phyloP scores from a whole-genome alignment of 2,888 invertebrate genomes.

The Apeira syringaria region DNA sequence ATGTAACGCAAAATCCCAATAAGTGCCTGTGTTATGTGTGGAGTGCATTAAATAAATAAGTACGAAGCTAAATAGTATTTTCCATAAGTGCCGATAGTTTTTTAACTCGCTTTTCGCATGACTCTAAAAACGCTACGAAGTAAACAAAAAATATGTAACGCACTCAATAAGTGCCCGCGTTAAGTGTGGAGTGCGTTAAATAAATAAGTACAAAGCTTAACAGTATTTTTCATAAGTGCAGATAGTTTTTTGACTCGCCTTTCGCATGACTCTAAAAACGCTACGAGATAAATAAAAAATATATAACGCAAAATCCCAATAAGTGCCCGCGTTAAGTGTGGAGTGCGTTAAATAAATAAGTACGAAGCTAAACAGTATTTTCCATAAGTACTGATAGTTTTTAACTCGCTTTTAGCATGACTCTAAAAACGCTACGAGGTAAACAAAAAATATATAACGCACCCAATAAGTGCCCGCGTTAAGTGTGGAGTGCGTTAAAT shows the following conservation, averaged over 20 bases:
- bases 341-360: slow-evolving; percentile 57
- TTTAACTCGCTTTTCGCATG: too few relatives aligned
- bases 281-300: slow-evolving; percentile 1
- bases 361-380: slow-evolving; percentile 70
- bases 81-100: slow-evolving; percentile 78
- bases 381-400: slow-evolving; percentile 78
- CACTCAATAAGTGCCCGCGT: slow-evolving; percentile 28
- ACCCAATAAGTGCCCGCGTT: slow-evolving; percentile 30
- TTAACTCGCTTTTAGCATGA: too few relatives aligned
- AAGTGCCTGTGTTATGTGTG: slow-evolving; percentile 32
- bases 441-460: slow-evolving; percentile 23
- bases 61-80: slow-evolving; percentile 70
- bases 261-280: too few relatives aligned
- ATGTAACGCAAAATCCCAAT: slow-evolving; percentile 29
- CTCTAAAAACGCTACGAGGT: too few relatives aligned
- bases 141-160: slow-evolving; percentile 22
- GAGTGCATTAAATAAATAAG: slow-evolving; percentile 57
- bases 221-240: slow-evolving; percentile 77
- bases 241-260: too few relatives aligned
- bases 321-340: slow-evolving; percentile 32
- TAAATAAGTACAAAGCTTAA: slow-evolving; percentile 64
- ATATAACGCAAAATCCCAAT: slow-evolving; percentile 29
- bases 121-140: too few relatives aligned
- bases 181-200: slow-evolving; percentile 48
- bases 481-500: slow-evolving; percentile 49